Base-by-base conservation (phyloP, 2,797 vertebrate species). In the Microctenopoma lineatum region DNA sequence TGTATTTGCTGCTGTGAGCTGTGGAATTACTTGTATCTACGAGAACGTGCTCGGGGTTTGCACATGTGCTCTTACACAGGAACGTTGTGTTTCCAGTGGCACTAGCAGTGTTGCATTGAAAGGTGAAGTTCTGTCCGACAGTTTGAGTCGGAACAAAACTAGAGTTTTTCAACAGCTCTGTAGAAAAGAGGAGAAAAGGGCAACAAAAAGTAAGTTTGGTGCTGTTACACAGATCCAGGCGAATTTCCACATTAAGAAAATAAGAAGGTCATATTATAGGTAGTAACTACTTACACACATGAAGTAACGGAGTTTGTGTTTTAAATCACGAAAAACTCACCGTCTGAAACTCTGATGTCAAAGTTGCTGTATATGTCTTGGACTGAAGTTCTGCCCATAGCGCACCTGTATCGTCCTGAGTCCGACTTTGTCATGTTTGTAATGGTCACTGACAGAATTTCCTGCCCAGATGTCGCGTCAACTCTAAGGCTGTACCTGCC, bases 381-480 rank as follows among this genome's bases (percentile, higher is more conserved):
- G 8, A 3, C 15, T 4, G 2, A 4, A 32, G 56, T 1, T 11
- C 0, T 2, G 2, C 39, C 8, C 7, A 38, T 10, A 39, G 44
- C 74, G 58, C 62, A 71, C 7, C 46, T 8, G 68, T 77, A 77
- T 7, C 8, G 34, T 36, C 34, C 34, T 11, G 62, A 9, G n/a
- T 77, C 75, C 9, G 68, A 51, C 58, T 62, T 45, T 21, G 2
- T 47, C 63, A 77, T 52, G 5, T 38, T 3, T 29, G 7, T 52
- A 57, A 77, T 21, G 36, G 32, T 62, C 52, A 72, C 56, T 25
- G 5, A 12, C 32, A 67, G 41, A 5, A 7, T 34, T 25, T n/a
- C 34, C 21, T 21, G 21, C 21, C 21, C 21, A 1, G 21, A 21
- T 21, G 21, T 21, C 21, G 21, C 2, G 21, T 21, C 21, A 21